Evolutionary conservation across 2,888 invertebrate genomes (phyloP).

Genomic region (Stomorhina lunata): DNA sequence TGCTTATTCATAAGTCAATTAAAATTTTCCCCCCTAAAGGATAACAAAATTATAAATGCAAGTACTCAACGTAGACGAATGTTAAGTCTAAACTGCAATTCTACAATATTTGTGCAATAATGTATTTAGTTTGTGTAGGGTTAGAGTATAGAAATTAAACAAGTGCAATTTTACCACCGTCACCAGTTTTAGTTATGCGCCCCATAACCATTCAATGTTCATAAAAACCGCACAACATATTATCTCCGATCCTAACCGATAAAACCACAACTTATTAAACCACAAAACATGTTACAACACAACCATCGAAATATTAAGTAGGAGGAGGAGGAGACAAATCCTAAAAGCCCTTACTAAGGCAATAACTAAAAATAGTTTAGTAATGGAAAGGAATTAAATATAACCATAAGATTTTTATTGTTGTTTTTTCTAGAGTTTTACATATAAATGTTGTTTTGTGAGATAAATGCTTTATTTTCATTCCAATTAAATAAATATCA

Average conservation of each 20-base stretch:
- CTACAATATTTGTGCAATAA: too few relatives aligned
- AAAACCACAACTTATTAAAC: conserved; percentile 62
- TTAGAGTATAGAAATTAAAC: conserved; percentile 6
- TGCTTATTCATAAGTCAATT: conserved; percentile 61
- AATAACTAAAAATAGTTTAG: conserved; percentile 34
- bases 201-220: conserved; percentile 31
- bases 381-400: background rate
- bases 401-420: conserved; percentile 18
- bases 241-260: conserved; percentile 65
- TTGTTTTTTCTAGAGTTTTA: background rate
- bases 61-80: background rate
- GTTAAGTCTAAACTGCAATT: conserved; percentile 2
- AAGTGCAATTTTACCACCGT: conserved; percentile 52
- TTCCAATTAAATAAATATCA: conserved; percentile 32
- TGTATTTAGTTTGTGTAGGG: too few relatives aligned
- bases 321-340: conserved; percentile 33
- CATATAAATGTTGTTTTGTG: conserved; percentile 27
- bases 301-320: conserved; percentile 23
- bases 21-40: conserved; percentile 40
- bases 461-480: conserved; percentile 31
- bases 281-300: conserved; percentile 61
- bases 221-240: conserved; percentile 66
- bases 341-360: conserved; percentile 22
- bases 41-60: conserved; percentile 49
- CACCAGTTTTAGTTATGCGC: conserved; percentile 25